phyloP scores from a whole-genome alignment of 2,797 vertebrate genomes.

The Lates japonicus region DNA sequence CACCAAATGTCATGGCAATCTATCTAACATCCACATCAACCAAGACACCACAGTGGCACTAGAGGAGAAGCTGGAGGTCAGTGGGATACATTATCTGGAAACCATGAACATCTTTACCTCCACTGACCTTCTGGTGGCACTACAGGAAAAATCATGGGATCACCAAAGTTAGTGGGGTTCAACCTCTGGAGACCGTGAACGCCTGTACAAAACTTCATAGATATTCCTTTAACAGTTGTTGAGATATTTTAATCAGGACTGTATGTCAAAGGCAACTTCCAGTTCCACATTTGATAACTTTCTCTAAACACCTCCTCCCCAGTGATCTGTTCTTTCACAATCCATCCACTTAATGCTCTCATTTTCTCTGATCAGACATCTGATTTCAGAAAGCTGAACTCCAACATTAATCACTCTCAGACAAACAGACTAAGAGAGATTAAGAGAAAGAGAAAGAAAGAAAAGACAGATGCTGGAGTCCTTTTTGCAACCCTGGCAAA shows the following conservation, averaged over 20 bases:
- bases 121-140: background rate
- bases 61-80: background rate
- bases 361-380: slow-evolving; percentile 52
- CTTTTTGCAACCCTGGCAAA: slow-evolving; percentile 19
- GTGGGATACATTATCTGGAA: background rate
- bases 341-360: slow-evolving; percentile 10
- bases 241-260: background rate
- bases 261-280: background rate
- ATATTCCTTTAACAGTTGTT: background rate
- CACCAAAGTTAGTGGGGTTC: background rate
- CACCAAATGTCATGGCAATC: too few relatives aligned
- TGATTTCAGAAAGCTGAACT: slow-evolving; percentile 62
- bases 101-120: too few relatives aligned
- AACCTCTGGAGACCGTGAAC: background rate
- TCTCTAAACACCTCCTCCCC: slow-evolving; percentile 15
- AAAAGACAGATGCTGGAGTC: background rate
- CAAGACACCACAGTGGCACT: background rate
- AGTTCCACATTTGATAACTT: slow-evolving; percentile 12
- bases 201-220: background rate
- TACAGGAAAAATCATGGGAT: background rate
- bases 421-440: background rate
- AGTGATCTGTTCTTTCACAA: slow-evolving; percentile 5
- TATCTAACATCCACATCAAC: too few relatives aligned
- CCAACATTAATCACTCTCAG: slow-evolving; percentile 60
- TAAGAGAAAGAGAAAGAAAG: background rate